Evolutionary conservation across 2,888 invertebrate species (phyloP), one percentile per base, ranked within the genome.

Genomic region (Chaetoderma sp.): DNA sequence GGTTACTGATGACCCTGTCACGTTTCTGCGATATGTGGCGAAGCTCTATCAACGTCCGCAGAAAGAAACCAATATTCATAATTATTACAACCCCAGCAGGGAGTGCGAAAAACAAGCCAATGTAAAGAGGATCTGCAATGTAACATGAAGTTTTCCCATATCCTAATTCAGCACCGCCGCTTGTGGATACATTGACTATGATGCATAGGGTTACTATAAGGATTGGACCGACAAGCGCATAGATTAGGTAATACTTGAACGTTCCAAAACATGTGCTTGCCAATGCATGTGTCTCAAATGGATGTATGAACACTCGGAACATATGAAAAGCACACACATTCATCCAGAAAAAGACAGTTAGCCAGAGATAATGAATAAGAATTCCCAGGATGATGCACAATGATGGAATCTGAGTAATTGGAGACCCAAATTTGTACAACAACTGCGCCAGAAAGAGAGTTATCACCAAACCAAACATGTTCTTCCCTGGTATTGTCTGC

Each of bases 321-420:
- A 52, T 52, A 28, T 52, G 52, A 52, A 32, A 52, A 33, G 52
- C 52, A 28, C 27, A 58, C 13, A 58, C 25, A 23, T 44, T 44
- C 59, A 49, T 59, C 59, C 59, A 59, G n/a, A 30, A 59, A 23
- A 59, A 59, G 13, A 49, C 28, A 5, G 59, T 16, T 6, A 59
- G 30, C 59, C 59, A 59, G 18, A 47, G 13, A 23, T 59, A 59
- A 23, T 59, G 59, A 30, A 36, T 45, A 21, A 49, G 6, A 30
- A 59, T 30, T 3, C 25, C 45, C 21, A 49, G n/a, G 1, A 21
- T 33, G n/a, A 33, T 25, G 23, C 59, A 59, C 3, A 59, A 6
- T 21, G 8, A 16, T 5, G n/a, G n/a, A 18, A 32, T 47, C 4
- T 4, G 5, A 6, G 30, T 28, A 4, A 25, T 21, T 16, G 16